phyloP scores from a whole-genome alignment of 2,888 invertebrate species.

The Gibbula magus region DNA sequence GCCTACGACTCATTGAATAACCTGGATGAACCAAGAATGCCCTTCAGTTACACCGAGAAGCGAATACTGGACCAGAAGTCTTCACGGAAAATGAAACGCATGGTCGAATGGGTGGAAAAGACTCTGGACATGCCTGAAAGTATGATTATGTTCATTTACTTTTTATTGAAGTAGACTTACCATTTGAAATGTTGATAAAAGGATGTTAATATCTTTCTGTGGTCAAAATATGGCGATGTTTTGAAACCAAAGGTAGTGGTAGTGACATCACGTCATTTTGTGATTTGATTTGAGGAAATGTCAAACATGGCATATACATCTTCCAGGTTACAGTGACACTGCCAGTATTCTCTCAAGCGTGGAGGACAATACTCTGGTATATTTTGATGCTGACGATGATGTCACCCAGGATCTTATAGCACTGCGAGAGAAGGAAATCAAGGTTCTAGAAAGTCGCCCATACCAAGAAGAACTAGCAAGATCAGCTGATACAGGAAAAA shows the following conservation, averaged over 20 bases:
- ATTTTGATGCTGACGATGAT: background rate
- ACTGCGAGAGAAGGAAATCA: background rate
- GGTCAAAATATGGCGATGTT: too few relatives aligned
- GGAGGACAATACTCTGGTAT: background rate
- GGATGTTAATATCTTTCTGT: too few relatives aligned
- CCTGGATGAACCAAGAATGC: background rate
- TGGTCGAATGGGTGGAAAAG: background rate
- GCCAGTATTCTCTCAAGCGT: background rate
- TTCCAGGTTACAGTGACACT: background rate
- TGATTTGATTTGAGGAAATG: too few relatives aligned
- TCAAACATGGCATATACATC: too few relatives aligned
- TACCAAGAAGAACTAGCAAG: conserved; percentile 6
- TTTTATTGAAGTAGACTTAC: too few relatives aligned
- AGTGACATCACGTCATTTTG: background rate
- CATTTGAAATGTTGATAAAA: background rate
- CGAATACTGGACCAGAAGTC: background rate
- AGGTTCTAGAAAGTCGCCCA: background rate
- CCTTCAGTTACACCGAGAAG: background rate
- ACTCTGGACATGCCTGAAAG: background rate
- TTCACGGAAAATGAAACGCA: background rate
- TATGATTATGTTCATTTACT: background rate
- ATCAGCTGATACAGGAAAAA: background rate
- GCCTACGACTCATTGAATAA: background rate
- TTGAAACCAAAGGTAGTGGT: too few relatives aligned
- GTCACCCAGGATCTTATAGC: background rate